Evolutionary conservation across 2,797 vertebrate species (phyloP), one percentile per base, ranked within the genome.

Genomic region (Uromys caudimaculatus): DNA sequence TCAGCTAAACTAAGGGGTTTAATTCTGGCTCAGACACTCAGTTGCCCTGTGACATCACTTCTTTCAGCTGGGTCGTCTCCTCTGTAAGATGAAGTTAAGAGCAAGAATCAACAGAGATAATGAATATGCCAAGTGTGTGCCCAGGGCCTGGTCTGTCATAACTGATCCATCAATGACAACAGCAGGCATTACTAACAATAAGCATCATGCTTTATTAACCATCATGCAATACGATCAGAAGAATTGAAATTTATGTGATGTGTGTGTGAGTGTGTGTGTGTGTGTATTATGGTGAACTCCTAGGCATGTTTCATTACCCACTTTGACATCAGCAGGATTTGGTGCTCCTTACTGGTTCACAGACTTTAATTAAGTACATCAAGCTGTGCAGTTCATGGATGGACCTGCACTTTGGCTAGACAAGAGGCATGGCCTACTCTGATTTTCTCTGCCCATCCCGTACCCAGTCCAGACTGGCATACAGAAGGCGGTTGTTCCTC

Each of bases 11-110:
- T 23, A 35, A 64, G 58, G 58, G 58, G 58, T 90, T 96, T 89
- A 41, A 60, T 83, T 93, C 76, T 88, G 76, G 52, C 88, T 69
- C 56, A 35, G 81, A 77, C 41, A 58, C 47, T 38, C 77, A n/a
- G n/a, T 41, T 47, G 64, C 69, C 32, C 14, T 71, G 78, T 96
- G 95, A 90, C 8, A 3, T 93, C 90, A 67, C 60, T 88, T 71
- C 50, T 29, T 82, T 44, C 14, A 29, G 85, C 93, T 44, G 58
- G 69, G 0, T 16, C 29, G 13, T 91, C 12, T 84, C 60, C 67
- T 85, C 60, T 41, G 54, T 82, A 44, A 81, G 21, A 67, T 19
- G 85, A 84, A 90, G 91, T 83, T 52, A 16, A 52, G 6, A 54
- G 89, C 29, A 41, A 87, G 71, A 85, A 4, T 71, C 56, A 24